Percentiles rank a stretch among this genome's conserved stretches.
Conservation (phyloP, 2,797 vertebrate species). For the Decapterus maruadsi region DNA sequence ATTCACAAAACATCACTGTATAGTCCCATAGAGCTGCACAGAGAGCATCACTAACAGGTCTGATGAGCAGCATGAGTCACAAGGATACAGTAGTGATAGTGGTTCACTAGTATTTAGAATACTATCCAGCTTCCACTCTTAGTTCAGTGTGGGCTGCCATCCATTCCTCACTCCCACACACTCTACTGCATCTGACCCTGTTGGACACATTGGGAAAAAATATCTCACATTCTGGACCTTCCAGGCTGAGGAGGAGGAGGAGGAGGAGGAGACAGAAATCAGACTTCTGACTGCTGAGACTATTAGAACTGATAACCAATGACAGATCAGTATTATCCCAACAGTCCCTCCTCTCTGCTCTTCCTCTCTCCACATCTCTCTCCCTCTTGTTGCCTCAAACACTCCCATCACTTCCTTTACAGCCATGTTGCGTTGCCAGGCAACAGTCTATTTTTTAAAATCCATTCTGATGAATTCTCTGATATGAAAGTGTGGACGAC, state of each 20-base stretch:
- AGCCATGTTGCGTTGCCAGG: slow-evolving; percentile 67
- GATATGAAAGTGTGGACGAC: slow-evolving; percentile 23
- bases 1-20: background rate
- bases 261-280: slow-evolving; percentile 29
- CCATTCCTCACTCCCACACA: slow-evolving; percentile 51
- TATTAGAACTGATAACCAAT: slow-evolving; percentile 31
- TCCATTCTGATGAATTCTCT: slow-evolving; percentile 44
- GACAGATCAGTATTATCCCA: slow-evolving; percentile 45
- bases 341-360: slow-evolving; percentile 30
- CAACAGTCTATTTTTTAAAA: slow-evolving; percentile 55
- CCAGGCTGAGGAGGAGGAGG: slow-evolving; percentile 49
- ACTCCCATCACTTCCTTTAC: slow-evolving; percentile 18
- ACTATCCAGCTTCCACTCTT: slow-evolving; percentile 45
- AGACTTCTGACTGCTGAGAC: background rate
- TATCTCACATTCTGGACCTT: slow-evolving; percentile 30
- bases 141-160: slow-evolving; percentile 27
- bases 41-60: too few relatives aligned
- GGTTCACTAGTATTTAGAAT: slow-evolving; percentile 17
- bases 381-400: slow-evolving; percentile 24
- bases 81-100: background rate
- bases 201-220: slow-evolving; percentile 25
- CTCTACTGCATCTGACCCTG: slow-evolving; percentile 50
- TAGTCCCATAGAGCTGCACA: too few relatives aligned
- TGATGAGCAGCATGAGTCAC: too few relatives aligned
- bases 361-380: slow-evolving; percentile 37